These are phyloP conservation scores for Prunella strophiata DNA, from an alignment of 2,797 vertebrate genomes.

Conservation along the genomic window DNA sequence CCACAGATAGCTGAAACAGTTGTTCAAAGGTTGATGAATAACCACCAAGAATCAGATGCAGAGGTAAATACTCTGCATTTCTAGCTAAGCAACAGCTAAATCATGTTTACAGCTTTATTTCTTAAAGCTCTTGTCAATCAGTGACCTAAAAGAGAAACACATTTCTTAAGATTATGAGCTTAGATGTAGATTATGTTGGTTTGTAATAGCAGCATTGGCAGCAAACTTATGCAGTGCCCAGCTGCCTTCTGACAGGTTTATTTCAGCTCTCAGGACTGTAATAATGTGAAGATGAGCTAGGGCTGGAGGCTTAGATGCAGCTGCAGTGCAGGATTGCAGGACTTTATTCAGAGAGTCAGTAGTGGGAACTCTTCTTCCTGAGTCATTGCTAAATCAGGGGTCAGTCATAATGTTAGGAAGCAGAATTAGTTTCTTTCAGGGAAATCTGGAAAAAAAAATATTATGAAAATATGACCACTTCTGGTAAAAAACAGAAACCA, in stretches of 20 bases:
- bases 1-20: conserved; percentile 79
- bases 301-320: not conserved
- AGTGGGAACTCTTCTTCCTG: not conserved
- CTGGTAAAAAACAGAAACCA: not conserved
- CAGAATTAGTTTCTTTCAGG: not conserved
- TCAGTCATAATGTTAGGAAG: not conserved
- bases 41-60: conserved; percentile 66
- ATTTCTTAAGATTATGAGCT: conserved; percentile 18
- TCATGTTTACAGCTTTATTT: conserved; percentile 21
- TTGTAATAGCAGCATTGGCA: not conserved
- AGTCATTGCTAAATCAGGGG: not conserved
- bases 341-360: not conserved
- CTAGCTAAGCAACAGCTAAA: not conserved
- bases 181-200: not conserved
- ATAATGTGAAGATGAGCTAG: not conserved
- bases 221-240: not conserved
- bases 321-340: not conserved
- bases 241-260: conserved; percentile 14
- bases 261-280: conserved; percentile 10
- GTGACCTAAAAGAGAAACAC: conserved; percentile 11
- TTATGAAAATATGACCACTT: not conserved
- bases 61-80: conserved; percentile 67
- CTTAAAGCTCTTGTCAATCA: conserved; percentile 25
- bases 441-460: not conserved
- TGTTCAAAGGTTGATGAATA: conserved; percentile 79